Evolutionary conservation across 2,797 vertebrate genomes (phyloP).

Genomic region (Smutsia gigantea): DNA sequence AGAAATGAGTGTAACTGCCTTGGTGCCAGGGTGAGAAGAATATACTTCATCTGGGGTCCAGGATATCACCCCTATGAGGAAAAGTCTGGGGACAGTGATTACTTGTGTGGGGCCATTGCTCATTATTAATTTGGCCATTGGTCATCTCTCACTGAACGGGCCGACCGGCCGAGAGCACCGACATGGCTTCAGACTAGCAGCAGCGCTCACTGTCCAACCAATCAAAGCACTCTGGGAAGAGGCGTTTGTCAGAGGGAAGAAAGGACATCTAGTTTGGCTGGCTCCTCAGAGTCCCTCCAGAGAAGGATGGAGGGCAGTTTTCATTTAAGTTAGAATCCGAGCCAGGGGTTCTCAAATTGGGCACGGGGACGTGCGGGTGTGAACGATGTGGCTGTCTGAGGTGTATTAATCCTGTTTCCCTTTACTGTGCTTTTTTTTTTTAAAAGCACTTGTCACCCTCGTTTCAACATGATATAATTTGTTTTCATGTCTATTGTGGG

Average conservation of each 20-base stretch:
- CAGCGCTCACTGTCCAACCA: neutral
- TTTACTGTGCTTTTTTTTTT: neutral
- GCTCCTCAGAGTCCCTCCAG: neutral
- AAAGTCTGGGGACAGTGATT: slow-evolving; percentile 57
- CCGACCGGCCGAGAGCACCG: neutral
- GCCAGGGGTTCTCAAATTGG: neutral
- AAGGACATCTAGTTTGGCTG: slow-evolving; percentile 24
- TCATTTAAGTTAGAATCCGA: slow-evolving; percentile 25
- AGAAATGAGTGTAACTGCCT: slow-evolving; percentile 62
- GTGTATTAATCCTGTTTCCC: neutral
- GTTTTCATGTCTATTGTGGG: neutral
- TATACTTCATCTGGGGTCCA: slow-evolving; percentile 67
- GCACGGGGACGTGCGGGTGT: neutral
- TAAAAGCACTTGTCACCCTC: neutral
- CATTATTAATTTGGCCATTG: slow-evolving; percentile 67
- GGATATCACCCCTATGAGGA: slow-evolving; percentile 66
- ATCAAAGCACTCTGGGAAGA: slow-evolving; percentile 42
- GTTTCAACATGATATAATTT: neutral
- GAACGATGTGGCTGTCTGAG: fast-evolving
- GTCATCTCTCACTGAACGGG: slow-evolving; percentile 37
- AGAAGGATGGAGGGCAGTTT: slow-evolving; percentile 1
- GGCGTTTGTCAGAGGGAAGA: slow-evolving; percentile 61
- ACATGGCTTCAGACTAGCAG: slow-evolving; percentile 17
- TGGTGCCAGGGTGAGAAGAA: slow-evolving; percentile 47
- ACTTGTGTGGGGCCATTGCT: slow-evolving; percentile 48